Evolutionary conservation across 1,140 invertebrate genomes (phyloP).

Genomic region (Drosophila equinoxialis): DNA sequence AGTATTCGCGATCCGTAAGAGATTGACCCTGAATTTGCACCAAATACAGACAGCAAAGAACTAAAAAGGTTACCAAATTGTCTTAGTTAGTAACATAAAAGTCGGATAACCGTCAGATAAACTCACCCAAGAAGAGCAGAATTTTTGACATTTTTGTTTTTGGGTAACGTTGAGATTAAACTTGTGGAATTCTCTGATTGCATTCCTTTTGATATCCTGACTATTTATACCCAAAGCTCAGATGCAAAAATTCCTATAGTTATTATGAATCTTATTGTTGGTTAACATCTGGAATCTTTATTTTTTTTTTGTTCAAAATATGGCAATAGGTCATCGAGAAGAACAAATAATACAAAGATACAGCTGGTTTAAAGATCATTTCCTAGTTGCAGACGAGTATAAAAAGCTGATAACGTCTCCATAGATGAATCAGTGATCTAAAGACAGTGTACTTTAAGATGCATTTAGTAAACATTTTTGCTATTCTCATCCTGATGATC

Average conservation of each 20-base stretch:
- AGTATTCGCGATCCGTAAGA: slow-evolving; percentile 25
- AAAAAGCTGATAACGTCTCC: slow-evolving; percentile 13
- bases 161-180: neutral
- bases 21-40: slow-evolving; percentile 24
- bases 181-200: slow-evolving; percentile 16
- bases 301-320: neutral
- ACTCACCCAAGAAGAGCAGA: slow-evolving; percentile 30
- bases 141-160: slow-evolving; percentile 34
- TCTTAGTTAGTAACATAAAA: too few species aligned
- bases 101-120: neutral
- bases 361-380: slow-evolving; percentile 2
- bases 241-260: neutral
- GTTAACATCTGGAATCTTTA: slow-evolving; percentile 15
- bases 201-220: neutral
- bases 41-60: slow-evolving; percentile 23
- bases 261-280: slow-evolving; percentile 4
- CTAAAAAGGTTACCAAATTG: neutral
- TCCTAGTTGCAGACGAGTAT: slow-evolving; percentile 16
- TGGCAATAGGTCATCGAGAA: slow-evolving; percentile 6
- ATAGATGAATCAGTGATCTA: neutral
- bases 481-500: slow-evolving; percentile 25
- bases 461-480: slow-evolving; percentile 30
- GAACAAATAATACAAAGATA: neutral
- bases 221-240: slow-evolving; percentile 35
- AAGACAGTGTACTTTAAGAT: slow-evolving; percentile 26